Base-by-base conservation (phyloP, 2,888 invertebrate genomes). In the Eilema caniola region DNA sequence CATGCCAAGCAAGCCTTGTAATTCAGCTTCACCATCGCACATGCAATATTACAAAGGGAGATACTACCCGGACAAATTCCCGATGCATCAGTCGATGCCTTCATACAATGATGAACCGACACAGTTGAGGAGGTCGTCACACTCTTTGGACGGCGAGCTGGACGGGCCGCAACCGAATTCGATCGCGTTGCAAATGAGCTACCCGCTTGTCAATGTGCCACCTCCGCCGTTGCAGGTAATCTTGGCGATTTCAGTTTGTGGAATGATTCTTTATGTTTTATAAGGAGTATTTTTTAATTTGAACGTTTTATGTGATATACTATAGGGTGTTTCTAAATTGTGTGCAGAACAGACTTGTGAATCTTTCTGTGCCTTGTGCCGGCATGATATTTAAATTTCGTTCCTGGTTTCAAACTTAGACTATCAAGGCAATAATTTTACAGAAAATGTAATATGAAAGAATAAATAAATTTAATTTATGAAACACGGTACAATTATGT, bases 141-240 rank as follows among this genome's bases (percentile, higher is more conserved):
- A 91, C 23, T 95, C 95, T 16, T 66, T 95, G 81, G 95, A 94
- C 62, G 92, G 92, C 0, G 93, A 92, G 68, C 70, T 92, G 82
- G 95, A 94, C 0, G 94, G 92, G 0, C 93, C 94, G 23, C 92
- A 91, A 80, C 95, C 95, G 2, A 96, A 97, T 90, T 96, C 97
- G 72, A 96, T 96, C 82, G 96, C 96, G 85, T 89, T 96, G 93
- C 96, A 96, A 92, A 96, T 96, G 96, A 96, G 95, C 83, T 96
- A 96, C 79, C 96, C 96, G 75, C 92, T 96, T 78, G 96, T 96
- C 79, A 96, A 96, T 80, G 96, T 91, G 60, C 95, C 95, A 73
- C 95, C 95, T 79, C 95, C 95, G 70, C 93, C 95, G 5, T 56
- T 95, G 72, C 93, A 94, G 94, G 95, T 95, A 89, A 78, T 20